Evolutionary conservation across 2,113 vertebrate species (phyloP).

Genomic region (Antechinus stuartii): DNA sequence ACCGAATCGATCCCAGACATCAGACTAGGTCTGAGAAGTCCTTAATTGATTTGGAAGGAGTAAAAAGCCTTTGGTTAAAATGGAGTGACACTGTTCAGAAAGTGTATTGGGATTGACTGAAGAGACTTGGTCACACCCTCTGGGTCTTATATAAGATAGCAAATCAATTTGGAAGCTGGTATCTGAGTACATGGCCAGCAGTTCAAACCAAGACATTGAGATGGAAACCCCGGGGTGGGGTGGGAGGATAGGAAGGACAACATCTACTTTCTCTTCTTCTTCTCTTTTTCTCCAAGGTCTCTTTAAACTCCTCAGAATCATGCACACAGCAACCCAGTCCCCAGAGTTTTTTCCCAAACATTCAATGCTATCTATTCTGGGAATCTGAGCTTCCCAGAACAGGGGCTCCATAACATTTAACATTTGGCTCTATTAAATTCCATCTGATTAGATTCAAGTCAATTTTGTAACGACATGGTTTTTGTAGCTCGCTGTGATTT

Average conservation of each 20-base stretch:
- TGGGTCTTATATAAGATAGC: neutral
- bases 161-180: neutral
- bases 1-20: neutral
- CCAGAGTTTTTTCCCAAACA: neutral
- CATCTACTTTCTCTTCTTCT: neutral
- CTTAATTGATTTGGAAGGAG: neutral
- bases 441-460: neutral
- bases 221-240: neutral
- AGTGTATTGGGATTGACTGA: neutral
- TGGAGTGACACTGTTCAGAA: neutral
- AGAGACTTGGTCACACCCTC: neutral
- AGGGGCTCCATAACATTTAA: neutral
- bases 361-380: neutral
- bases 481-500: neutral
- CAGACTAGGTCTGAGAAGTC: neutral
- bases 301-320: neutral
- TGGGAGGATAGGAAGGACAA: neutral
- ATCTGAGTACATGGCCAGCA: neutral
- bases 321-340: neutral
- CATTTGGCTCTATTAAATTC: neutral
- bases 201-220: neutral
- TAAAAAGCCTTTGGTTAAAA: neutral
- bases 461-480: neutral
- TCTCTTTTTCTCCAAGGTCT: neutral
- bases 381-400: neutral